Base-by-base conservation (phyloP, 2,888 invertebrate species). In the Andrena dorsata region DNA sequence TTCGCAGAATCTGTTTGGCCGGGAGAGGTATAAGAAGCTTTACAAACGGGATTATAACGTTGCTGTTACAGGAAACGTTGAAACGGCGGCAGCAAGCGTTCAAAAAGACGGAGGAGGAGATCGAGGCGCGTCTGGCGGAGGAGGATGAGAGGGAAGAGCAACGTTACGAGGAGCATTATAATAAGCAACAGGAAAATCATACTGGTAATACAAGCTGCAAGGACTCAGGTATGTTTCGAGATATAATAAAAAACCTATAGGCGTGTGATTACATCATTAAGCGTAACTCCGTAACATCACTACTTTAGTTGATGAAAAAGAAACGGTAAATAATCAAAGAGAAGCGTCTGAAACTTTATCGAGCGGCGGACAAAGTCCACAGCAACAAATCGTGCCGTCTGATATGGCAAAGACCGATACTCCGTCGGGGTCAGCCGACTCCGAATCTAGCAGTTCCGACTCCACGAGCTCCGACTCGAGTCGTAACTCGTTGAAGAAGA, bases 81-180 rank as follows among this genome's bases (percentile, higher is more conserved):
- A 95, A 95, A 80, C 95, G 95, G 80, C 95, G 96, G 86, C 95
- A 96, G 87, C 94, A 94, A 74, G 96, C 97, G 68, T 97, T 97
- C 94, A 95, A 96, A 91, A 96, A 96, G 88, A 97, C 96, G n/a
- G 96, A 97, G 90, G 95, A 96, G 69, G 97, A 97, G 91, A 97
- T 97, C 85, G 97, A 97, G 92, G 96, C 96, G 61, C 94, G 93
- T 92, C 95, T 97, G 83, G 95, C 96, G 2, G 95, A 95, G 85
- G 96, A 96, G 10, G 96, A 96, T 88, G 95, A 95, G 76, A 91
- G 91, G 32, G 89, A 92, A 65, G 89, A 89, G 20, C 89, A 90
- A 75, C 88, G 90, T 41, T 86, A 85, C 63, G 87, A 92, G 49
- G 90, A 91, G 16, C 86, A 89, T 49, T 81, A 84, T 61, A 81